Conservation (phyloP, 1,140 invertebrate genomes). For the Penaeus japonicus region DNA sequence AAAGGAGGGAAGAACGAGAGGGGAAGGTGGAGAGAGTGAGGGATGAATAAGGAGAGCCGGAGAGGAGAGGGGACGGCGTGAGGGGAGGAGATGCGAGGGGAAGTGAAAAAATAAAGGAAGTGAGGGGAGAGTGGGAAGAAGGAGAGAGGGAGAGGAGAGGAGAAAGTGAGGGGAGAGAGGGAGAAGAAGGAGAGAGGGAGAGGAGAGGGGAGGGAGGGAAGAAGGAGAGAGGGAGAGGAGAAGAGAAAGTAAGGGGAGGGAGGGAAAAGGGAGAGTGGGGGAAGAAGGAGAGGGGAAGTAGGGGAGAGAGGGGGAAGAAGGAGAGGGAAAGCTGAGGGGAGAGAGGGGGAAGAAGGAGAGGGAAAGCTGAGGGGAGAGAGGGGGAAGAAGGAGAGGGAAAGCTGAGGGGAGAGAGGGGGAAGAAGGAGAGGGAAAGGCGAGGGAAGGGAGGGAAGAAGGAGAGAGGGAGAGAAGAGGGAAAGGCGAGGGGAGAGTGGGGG, state of each 20-base stretch:
- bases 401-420: neutral
- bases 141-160: neutral
- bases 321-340: neutral
- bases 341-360: neutral
- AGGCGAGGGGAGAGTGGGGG: too few species aligned
- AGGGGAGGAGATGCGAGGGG: neutral
- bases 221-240: too few species aligned
- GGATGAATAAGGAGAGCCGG: neutral
- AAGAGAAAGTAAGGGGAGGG: too few species aligned
- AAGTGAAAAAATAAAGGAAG: neutral
- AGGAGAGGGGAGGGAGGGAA: neutral
- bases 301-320: too few species aligned
- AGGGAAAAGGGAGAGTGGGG: too few species aligned
- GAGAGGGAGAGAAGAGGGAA: neutral
- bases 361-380: neutral
- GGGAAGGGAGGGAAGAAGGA: neutral
- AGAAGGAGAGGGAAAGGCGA: neutral
- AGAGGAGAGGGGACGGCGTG: neutral
- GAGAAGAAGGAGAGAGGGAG: neutral
- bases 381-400: neutral
- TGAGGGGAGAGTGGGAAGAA: neutral
- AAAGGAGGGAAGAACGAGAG: neutral
- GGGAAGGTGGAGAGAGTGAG: neutral
- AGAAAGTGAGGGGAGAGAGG: neutral
- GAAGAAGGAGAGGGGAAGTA: too few species aligned